Evolutionary conservation across 2,797 vertebrate species (phyloP), one percentile per base, ranked within the genome.

Genomic region (Decapterus maruadsi): DNA sequence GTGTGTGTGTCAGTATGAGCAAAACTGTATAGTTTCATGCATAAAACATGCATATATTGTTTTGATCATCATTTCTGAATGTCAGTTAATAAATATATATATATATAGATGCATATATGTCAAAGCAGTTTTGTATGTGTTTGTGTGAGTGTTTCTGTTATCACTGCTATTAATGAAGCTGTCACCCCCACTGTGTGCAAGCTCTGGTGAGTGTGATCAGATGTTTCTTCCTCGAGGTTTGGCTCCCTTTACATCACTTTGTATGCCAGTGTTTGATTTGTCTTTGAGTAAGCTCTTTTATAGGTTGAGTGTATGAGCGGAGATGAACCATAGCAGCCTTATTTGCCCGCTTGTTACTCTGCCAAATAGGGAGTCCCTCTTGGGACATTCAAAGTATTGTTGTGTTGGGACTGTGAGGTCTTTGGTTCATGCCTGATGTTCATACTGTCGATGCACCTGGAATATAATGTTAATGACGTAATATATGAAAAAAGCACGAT

Each of bases 251-350:
- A 17, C 69, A 56, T 80, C 31, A 57, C 73, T 72, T 48, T 58
- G 75, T 79, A 82, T 46, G 57, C 50, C 70, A 71, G 36, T 20
- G 54, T 83, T 85, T 81, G 85, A 85, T 84, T 85, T 75, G 58
- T 76, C 9, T 59, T 68, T 61, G 36, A 76, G 22, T 85, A 75
- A 75, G 83, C 63, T 72, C 55, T 80, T 84, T 82, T 75, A 81
- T 86, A 76, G 65, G 53, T 81, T 71, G 36, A 84, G 50, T 80
- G 61, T 67, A 22, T 53, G 51, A 84, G 61, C 65, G 34, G 26
- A 78, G 64, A 86, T 83, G 77, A 77, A 69, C 68, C 60, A 56
- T 51, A 81, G 66, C 59, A 65, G 26, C 22, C 54, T 59, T 68
- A 75, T 86, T 75, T 85, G 34, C 36, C 54, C 16, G 0, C 68